A percentile compares a stretch with the other conserved stretches of the same genome.
These are phyloP conservation scores for Synergus japonicus DNA, from an alignment of 2,888 invertebrate species.

Conservation along the genomic window DNA sequence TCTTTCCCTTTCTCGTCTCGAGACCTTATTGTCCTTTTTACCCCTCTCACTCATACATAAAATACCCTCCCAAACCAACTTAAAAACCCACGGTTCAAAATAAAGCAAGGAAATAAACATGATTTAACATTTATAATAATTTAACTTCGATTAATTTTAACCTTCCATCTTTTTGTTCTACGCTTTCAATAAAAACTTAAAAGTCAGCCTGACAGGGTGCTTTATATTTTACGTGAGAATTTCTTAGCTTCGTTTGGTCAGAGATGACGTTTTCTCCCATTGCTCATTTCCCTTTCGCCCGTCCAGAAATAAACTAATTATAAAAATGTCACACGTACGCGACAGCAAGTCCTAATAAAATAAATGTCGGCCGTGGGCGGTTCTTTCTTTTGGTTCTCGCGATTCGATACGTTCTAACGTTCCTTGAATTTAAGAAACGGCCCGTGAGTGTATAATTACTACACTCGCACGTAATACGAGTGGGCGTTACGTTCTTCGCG, in stretches of 20 bases:
- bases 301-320: conserved; percentile 69
- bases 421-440: conserved; percentile 42
- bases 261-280: not conserved
- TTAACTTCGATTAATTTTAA: too few species aligned
- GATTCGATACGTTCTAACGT: conserved; percentile 42
- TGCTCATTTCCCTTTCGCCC: conserved; percentile 52
- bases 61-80: not conserved
- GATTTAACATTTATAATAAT: too few species aligned
- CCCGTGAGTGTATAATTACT: conserved; percentile 34
- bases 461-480: conserved; percentile 22
- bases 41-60: not conserved
- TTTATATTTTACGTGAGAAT: too few species aligned
- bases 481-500: conserved; percentile 20
- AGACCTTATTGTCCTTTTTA: conserved; percentile 23
- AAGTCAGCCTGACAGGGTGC: too few species aligned
- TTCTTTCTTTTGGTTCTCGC: conserved; percentile 42
- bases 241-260: too few species aligned
- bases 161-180: too few species aligned
- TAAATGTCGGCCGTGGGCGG: conserved; percentile 51
- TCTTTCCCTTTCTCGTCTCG: conserved; percentile 39
- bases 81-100: too few species aligned
- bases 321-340: conserved; percentile 63
- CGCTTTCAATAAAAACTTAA: too few species aligned
- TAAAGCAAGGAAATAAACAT: too few species aligned
- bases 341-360: conserved; percentile 58